Base-by-base conservation (phyloP, 2,888 invertebrate genomes). In the Nebria salina region DNA sequence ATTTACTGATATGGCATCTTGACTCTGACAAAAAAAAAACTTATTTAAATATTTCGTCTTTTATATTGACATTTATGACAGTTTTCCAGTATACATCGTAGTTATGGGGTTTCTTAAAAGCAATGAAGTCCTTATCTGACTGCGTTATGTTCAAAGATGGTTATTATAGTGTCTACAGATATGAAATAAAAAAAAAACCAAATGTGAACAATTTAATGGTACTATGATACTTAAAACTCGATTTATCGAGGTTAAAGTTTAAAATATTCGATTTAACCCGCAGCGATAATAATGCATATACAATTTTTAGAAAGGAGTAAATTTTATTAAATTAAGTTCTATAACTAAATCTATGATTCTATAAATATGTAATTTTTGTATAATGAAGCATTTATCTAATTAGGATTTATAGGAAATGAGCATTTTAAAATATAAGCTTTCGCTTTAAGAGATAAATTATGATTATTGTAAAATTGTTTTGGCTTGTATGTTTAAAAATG, bases 401-500 rank as follows among this genome's bases (percentile, higher is more conserved):
- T 15, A 26, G 26, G 6, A 26, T 68, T 5, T 68, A 25, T 20
- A n/a, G 2, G 26, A 25, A 68, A 20, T 68, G n/a, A 68, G n/a
- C 68, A 34, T 34, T 34, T 20, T 5, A 68, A 11, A 68, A 25
- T 26, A 25, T 68, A 54, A 54, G 54, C 54, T 7, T 54, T 54
- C 4, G 54, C 54, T 11, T 5, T 2, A 54, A 2, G 8, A 8
- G 54, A 54, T 54, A 13, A 7, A 54, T 8, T 54, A 41, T 42
- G 73, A 42, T 73, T 73, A 41, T 73, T 73, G 73, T 73, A 73
- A 73, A 73, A 73, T 73, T 42, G 26, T 34, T 73, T 43, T 41
- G 42, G 15, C 15, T 26, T 73, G 11, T 42, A 73, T 26, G 42
- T 73, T 70, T 70, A 70, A 70, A 70, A 20, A 26, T 73, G 43